phyloP scores from a whole-genome alignment of 92 coral and sea anemone genomes.

The Porites cylindrica region DNA sequence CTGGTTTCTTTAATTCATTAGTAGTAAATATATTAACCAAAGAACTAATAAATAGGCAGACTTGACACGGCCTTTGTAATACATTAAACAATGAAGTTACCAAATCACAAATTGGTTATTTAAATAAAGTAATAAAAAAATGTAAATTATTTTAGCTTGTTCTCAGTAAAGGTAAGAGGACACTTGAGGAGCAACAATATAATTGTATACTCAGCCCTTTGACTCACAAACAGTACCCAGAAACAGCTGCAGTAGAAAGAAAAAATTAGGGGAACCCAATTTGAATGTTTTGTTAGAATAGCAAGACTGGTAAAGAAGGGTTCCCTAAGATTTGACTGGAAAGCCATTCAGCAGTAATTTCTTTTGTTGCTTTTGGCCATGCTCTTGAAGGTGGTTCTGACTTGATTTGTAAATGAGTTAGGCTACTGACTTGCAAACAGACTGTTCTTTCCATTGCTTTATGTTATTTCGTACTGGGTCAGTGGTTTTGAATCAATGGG shows the following conservation, averaged over 20 bases:
- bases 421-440: no score
- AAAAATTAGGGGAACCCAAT: no score
- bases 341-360: no score
- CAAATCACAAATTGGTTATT: background rate
- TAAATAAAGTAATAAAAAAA: background rate
- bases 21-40: background rate
- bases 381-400: no score
- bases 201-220: background rate
- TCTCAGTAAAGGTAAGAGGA: background rate
- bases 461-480: background rate
- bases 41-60: no score
- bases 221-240: background rate
- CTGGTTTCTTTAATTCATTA: constrained; percentile 89
- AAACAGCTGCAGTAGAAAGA: background rate
- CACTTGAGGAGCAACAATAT: background rate
- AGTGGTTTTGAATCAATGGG: background rate
- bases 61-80: background rate
- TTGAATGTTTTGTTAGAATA: no score
- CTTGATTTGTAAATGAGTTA: no score
- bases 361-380: no score
- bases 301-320: no score
- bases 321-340: no score
- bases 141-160: background rate
- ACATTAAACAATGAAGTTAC: background rate
- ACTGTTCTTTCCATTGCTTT: background rate